Evolutionary conservation across 2,113 vertebrate genomes (phyloP).

Genomic region (Pseudopodoces humilis): DNA sequence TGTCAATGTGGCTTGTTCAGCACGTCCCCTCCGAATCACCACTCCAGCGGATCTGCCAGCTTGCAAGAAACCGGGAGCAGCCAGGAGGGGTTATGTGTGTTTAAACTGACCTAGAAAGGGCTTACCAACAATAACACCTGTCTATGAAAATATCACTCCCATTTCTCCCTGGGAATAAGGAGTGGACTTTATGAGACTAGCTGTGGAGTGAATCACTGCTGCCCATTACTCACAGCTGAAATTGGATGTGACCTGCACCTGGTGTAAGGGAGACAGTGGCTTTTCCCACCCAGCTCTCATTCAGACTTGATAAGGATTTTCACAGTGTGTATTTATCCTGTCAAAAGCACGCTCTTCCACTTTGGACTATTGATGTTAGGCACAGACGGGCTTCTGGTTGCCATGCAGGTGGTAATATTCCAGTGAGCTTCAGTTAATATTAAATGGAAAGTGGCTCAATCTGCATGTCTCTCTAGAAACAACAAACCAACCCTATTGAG

Average conservation of each 20-base stretch:
- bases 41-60: background rate
- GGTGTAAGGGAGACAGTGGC: background rate
- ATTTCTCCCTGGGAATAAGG: background rate
- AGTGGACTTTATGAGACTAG: background rate
- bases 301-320: background rate
- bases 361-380: background rate
- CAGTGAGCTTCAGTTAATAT: conserved; percentile 19
- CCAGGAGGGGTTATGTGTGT: background rate
- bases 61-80: background rate
- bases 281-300: background rate
- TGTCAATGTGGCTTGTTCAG: background rate
- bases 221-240: background rate
- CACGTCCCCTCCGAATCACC: background rate
- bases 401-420: background rate
- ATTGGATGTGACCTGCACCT: background rate
- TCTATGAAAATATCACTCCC: background rate
- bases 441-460: background rate
- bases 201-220: background rate
- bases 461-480: conserved; percentile 1
- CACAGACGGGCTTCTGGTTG: conserved; percentile 18
- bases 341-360: background rate
- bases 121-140: background rate
- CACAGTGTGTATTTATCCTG: background rate
- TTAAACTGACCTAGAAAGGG: conserved; percentile 23
- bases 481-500: background rate